These are phyloP conservation scores for Syrrhaptes paradoxus DNA, from an alignment of 2,113 vertebrate species.

Conservation along the genomic window DNA sequence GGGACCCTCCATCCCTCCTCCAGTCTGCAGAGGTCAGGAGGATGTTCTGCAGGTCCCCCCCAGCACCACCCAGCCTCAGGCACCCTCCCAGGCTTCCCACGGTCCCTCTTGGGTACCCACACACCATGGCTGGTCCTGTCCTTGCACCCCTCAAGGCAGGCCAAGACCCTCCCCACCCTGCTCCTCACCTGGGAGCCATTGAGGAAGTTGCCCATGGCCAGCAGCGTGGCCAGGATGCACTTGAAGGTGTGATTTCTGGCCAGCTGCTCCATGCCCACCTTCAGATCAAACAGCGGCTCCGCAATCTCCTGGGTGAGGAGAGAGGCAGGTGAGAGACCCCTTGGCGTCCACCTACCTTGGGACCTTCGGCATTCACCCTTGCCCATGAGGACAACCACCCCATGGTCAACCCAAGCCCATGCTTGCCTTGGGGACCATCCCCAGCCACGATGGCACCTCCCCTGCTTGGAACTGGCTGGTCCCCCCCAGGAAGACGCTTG, in stretches of 20 bases:
- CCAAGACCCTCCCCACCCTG: background rate
- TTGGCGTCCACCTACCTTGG: background rate
- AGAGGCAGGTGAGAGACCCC: background rate
- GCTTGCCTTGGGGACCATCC: background rate
- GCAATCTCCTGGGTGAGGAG: slow-evolving; percentile 85
- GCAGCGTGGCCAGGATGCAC: slow-evolving; percentile 89
- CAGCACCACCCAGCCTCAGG: background rate
- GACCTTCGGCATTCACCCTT: background rate
- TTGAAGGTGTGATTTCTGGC: slow-evolving; percentile 90
- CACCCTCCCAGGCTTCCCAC: background rate
- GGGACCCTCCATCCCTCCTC: background rate
- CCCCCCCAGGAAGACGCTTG: background rate
- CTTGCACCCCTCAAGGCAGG: background rate
- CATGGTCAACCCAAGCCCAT: background rate
- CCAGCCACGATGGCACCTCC: background rate
- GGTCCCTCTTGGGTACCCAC: background rate
- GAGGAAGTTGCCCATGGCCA: slow-evolving; percentile 95
- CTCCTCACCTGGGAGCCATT: slow-evolving; percentile 88
- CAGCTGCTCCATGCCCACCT: slow-evolving; percentile 94
- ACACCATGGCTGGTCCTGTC: background rate
- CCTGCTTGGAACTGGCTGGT: background rate
- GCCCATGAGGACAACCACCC: background rate
- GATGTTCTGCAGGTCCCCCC: too few relatives aligned
- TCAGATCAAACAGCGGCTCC: slow-evolving; percentile 93
- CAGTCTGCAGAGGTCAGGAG: background rate